phyloP scores from a whole-genome alignment of 2,888 invertebrate genomes.

The Drosophila macrospina region DNA sequence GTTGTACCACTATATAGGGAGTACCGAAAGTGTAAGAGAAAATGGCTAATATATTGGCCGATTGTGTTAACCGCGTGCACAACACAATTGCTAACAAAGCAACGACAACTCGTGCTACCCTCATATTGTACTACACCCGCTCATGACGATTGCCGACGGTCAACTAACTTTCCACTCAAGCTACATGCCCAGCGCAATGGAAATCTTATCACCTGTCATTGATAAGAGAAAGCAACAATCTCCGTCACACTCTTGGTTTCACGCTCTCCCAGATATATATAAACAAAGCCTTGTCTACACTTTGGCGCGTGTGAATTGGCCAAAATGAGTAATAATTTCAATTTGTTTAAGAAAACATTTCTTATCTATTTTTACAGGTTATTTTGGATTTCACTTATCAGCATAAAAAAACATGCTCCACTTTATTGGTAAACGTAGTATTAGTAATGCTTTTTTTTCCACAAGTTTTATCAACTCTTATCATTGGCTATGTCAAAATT shows the following conservation, averaged over 20 bases:
- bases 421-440: too few species aligned
- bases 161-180: constrained; percentile 8
- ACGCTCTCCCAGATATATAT: background rate
- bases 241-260: background rate
- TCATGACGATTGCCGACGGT: constrained; percentile 22
- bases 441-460: too few species aligned
- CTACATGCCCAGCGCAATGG: background rate
- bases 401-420: background rate
- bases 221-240: constrained; percentile 1
- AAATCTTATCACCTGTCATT: constrained; percentile 14
- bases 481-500: background rate
- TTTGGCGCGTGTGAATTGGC: background rate
- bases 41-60: constrained; percentile 19
- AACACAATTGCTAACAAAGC: constrained; percentile 1
- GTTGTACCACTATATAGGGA: constrained; percentile 7
- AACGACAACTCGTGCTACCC: constrained; percentile 1
- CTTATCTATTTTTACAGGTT: background rate
- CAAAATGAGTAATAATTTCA: background rate
- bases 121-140: constrained; percentile 13
- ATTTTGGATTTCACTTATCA: background rate
- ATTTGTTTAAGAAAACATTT: background rate
- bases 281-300: background rate
- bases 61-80: background rate
- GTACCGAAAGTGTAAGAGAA: constrained; percentile 13
- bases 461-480: background rate